Evolutionary conservation across 2,113 vertebrate species (phyloP).

Genomic region (Eptatretus burgeri): DNA sequence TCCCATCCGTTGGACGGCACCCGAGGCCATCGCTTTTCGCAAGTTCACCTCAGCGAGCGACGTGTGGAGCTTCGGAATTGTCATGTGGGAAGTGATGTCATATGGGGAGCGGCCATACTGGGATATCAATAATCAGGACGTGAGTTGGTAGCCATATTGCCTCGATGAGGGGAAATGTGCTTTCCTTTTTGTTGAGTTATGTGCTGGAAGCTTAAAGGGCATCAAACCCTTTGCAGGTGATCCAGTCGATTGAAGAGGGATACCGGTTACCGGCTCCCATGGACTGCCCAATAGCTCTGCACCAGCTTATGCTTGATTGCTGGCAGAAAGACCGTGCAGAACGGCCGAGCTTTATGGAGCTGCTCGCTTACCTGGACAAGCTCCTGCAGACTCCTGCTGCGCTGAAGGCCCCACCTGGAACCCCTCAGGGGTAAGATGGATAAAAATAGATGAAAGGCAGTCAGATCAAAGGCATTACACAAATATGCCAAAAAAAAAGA

Average conservation of each 20-base stretch:
- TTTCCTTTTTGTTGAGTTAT: no score
- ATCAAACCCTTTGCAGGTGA: not conserved
- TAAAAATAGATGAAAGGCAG: no score
- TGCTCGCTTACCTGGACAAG: conserved; percentile 2
- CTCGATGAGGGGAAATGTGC: no score
- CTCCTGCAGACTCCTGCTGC: conserved; percentile 1
- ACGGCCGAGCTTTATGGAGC: not conserved
- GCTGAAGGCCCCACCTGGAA: not conserved
- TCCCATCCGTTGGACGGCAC: conserved; percentile 5
- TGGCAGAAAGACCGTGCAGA: conserved; percentile 2
- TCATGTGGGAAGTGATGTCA: conserved; percentile 6
- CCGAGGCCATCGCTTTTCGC: conserved; percentile 3
- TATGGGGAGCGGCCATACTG: conserved; percentile 5
- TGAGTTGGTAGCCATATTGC: not conserved
- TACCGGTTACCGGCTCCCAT: conserved; percentile 5
- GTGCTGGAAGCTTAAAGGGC: no score
- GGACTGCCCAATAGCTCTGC: not conserved
- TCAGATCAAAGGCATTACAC: no score
- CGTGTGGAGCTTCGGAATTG: not conserved
- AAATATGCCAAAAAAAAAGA: no score
- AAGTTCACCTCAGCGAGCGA: conserved; percentile 6
- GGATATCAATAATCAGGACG: conserved; percentile 5
- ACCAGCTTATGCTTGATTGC: conserved; percentile 5
- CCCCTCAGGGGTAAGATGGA: no score
- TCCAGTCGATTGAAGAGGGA: conserved; percentile 2